These are phyloP conservation scores for Tenthredo livida DNA, from an alignment of 2,888 invertebrate species.

Conservation along the genomic window DNA sequence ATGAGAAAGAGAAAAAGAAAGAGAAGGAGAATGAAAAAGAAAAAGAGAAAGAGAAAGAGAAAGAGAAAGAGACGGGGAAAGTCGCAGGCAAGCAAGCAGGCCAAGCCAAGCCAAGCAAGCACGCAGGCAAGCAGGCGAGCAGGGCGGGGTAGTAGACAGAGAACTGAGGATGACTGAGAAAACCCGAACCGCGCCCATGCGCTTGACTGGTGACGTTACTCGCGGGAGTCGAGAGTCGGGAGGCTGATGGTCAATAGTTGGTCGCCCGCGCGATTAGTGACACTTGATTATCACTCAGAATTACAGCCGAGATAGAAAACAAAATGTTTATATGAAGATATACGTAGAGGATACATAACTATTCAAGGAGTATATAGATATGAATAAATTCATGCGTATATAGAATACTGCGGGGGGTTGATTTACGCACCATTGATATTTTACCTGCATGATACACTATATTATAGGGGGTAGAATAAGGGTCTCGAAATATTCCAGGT, in stretches of 20 bases:
- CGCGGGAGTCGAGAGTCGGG: slow-evolving; percentile 32
- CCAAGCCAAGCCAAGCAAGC: not conserved
- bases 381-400: slow-evolving; percentile 5
- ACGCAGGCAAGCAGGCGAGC: slow-evolving; percentile 57
- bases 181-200: slow-evolving; percentile 67
- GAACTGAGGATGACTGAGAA: slow-evolving; percentile 45
- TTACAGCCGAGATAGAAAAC: not conserved
- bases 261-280: slow-evolving; percentile 47
- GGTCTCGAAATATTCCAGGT: slow-evolving; percentile 21
- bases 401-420: not conserved
- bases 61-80: slow-evolving; percentile 28
- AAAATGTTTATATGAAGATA: not conserved
- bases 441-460: slow-evolving; percentile 36
- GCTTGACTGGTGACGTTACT: slow-evolving; percentile 57
- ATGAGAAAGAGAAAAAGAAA: slow-evolving; percentile 37
- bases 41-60: slow-evolving; percentile 21
- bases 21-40: slow-evolving; percentile 18
- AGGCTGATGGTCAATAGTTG: slow-evolving; percentile 55
- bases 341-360: not conserved
- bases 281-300: slow-evolving; percentile 43
- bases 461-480: slow-evolving; percentile 1
- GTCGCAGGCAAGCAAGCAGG: slow-evolving; percentile 35
- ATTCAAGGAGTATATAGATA: not conserved
- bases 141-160: slow-evolving; percentile 60
- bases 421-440: slow-evolving; percentile 49